Base-by-base conservation (phyloP, 2,113 vertebrate species). In the Cromileptes altivelis region DNA sequence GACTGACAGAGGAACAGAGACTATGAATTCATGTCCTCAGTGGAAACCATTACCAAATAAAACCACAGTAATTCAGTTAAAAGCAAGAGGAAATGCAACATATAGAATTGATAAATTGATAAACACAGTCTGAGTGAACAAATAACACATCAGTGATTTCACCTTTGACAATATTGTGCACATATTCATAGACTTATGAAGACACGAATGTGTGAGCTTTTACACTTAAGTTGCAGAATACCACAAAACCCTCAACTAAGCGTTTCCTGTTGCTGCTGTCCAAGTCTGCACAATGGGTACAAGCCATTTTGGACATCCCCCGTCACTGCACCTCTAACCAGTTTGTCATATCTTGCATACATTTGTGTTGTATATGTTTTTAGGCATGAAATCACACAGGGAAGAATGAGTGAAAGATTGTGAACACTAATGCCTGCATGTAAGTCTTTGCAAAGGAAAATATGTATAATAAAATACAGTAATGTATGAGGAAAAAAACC, bases 1-100 rank as follows among this genome's bases (percentile, higher is more conserved):
- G 89, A 88, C 95, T 96, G 81, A 79, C 17, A n/a, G 1, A 71
- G 0, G 19, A 71, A 78, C 21, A 71, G 10, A 30, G 14, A 61
- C 49, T 64, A 33, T 64, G 47, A 17, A 12, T 62, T 57, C 13
- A 56, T 12, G 6, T 77, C 18, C 14, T 47, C 9, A 30, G 6
- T 61, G 8, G 47, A 37, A 33, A 50, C 30, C 15, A 18, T 61
- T 49, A 37, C 25, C 18, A 52, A 21, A 63, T 63, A 42, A 53
- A 33, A n/a, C 6, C 40, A 42, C 40, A 10, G 10, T 42, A 42
- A 42, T 42, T 7, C 11, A 37, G 0, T 15, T 13, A 30, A 12
- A 19, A 13, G 12, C 1, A 27, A 49, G 2, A 9, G 5, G 12
- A 6, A n/a, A 14, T 33, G 7, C 8, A 49, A 27, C 21, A 63